Percentiles rank a stretch among this genome's conserved stretches.
These are phyloP conservation scores for Perca flavescens DNA, from an alignment of 2,113 vertebrate genomes.

Conservation along the genomic window DNA sequence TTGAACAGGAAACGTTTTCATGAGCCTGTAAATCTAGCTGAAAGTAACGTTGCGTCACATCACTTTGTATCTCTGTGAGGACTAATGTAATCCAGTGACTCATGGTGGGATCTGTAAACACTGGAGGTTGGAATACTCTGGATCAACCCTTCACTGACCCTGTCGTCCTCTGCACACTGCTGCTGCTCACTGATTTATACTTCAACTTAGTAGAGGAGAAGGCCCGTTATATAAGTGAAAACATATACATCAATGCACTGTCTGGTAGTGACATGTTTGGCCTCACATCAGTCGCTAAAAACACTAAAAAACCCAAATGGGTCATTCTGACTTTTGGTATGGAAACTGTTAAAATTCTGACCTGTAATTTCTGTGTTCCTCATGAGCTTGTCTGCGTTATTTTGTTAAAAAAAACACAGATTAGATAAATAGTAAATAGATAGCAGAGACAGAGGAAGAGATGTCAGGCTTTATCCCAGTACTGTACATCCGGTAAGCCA, in stretches of 20 bases:
- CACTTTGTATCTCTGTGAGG: constrained; percentile 8
- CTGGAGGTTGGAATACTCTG: background rate
- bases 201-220: background rate
- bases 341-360: background rate
- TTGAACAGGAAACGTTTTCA: constrained; percentile 14
- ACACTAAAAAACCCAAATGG: background rate
- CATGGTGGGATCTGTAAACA: constrained; percentile 29
- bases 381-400: too few relatives aligned
- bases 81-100: constrained; percentile 14
- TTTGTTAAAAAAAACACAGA: too few relatives aligned
- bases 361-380: background rate
- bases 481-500: too few relatives aligned
- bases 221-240: background rate
- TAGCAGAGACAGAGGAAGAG: too few relatives aligned
- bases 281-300: background rate
- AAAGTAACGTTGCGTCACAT: constrained; percentile 12
- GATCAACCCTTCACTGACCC: constrained; percentile 28
- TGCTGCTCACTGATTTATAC: constrained; percentile 54
- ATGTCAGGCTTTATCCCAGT: too few relatives aligned
- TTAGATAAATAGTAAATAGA: too few relatives aligned
- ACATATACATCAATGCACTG: background rate
- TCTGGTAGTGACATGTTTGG: background rate
- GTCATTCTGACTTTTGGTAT: background rate
- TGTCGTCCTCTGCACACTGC: constrained; percentile 12
- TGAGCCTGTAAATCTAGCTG: constrained; percentile 22